Percentiles rank a stretch among this genome's conserved stretches.
These are phyloP conservation scores for Iselma pallidipennis DNA, from an alignment of 2,888 invertebrate species.

Conservation along the genomic window DNA sequence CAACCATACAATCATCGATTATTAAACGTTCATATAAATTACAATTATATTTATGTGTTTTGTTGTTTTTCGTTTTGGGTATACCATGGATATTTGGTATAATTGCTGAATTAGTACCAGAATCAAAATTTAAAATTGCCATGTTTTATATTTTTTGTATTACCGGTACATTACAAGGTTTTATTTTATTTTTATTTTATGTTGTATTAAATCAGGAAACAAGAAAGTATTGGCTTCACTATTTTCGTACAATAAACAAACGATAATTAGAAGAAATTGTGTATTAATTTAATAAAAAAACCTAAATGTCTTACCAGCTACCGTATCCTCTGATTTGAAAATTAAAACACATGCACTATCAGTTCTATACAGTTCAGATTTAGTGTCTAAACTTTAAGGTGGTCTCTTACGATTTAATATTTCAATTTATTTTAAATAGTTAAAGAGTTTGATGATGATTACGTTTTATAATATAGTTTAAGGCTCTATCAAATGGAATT, in stretches of 20 bases:
- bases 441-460: constrained; percentile 16
- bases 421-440: constrained; percentile 23
- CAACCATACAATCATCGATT: constrained; percentile 36
- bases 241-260: background rate
- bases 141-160: constrained; percentile 60
- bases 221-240: constrained; percentile 60
- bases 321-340: too few species aligned
- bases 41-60: constrained; percentile 62
- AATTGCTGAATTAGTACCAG: constrained; percentile 52
- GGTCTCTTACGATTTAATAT: constrained; percentile 18
- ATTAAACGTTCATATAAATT: constrained; percentile 57
- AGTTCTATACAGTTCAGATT: too few species aligned
- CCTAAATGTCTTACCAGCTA: background rate
- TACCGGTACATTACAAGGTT: constrained; percentile 63
- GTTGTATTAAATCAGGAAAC: constrained; percentile 64
- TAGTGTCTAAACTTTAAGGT: too few species aligned
- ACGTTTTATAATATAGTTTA: too few species aligned
- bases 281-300: too few species aligned
- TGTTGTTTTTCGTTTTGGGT: constrained; percentile 65
- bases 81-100: constrained; percentile 66
- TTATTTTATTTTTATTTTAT: constrained; percentile 66
- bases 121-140: constrained; percentile 37
- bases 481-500: constrained; percentile 8
- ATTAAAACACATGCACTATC: too few species aligned
- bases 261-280: background rate